Evolutionary conservation across 2,113 vertebrate species (phyloP).

Genomic region (Hylia prasina): DNA sequence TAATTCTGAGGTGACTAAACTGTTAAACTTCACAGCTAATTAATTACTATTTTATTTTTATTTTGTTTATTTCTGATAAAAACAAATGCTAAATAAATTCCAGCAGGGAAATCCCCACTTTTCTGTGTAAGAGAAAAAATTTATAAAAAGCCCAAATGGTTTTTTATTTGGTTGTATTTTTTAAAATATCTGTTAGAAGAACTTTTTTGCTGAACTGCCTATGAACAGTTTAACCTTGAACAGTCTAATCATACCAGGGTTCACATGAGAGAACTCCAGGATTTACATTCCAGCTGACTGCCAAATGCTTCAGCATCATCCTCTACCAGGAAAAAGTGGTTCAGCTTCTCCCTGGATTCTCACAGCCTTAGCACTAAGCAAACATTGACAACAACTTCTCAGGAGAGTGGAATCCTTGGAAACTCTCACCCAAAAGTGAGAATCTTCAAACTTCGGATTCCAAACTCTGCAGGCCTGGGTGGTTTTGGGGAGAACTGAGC

Average conservation of each 20-base stretch:
- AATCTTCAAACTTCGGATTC: neutral
- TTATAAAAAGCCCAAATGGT: neutral
- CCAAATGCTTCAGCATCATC: neutral
- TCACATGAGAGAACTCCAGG: neutral
- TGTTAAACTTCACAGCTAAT: neutral
- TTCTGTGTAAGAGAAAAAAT: neutral
- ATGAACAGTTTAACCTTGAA: neutral
- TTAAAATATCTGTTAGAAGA: neutral
- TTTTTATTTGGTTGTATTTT: neutral
- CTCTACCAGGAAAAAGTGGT: fast-evolving
- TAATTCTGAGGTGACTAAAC: neutral
- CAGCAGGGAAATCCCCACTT: fast-evolving
- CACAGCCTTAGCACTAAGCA: neutral
- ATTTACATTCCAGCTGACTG: neutral
- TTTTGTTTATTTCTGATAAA: neutral
- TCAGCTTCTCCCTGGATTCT: neutral
- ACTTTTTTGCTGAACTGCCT: neutral
- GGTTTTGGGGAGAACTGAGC: neutral
- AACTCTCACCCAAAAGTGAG: neutral
- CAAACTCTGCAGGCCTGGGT: neutral
- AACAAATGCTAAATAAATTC: neutral
- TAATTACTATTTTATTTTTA: neutral
- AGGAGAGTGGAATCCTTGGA: neutral
- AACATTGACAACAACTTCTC: neutral
- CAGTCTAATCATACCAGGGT: fast-evolving